Percentiles rank a stretch among this genome's conserved stretches.
Conservation (phyloP, 2,113 vertebrate genomes). For the Leptodactylus fuscus region DNA sequence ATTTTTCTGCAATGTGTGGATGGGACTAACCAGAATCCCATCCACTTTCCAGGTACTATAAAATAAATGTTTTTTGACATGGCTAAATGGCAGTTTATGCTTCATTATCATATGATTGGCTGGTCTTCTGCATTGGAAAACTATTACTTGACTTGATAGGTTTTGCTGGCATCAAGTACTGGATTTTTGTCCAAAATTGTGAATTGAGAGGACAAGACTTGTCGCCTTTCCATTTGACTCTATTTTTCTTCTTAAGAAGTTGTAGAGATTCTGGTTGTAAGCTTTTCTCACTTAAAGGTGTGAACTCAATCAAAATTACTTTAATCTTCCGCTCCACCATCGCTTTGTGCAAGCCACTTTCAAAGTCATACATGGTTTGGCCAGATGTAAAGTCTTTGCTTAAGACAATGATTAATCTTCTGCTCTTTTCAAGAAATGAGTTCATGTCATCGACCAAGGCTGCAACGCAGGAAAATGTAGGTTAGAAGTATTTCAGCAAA, state of each 20-base stretch:
- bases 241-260: slow-evolving; percentile 75
- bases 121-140: too few relatives aligned
- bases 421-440: slow-evolving; percentile 80
- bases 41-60: too few relatives aligned
- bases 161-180: slow-evolving; percentile 83
- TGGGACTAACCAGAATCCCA: too few relatives aligned
- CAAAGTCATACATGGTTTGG: slow-evolving; percentile 75
- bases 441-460: slow-evolving; percentile 81
- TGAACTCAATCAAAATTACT: slow-evolving; percentile 83
- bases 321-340: slow-evolving; percentile 86
- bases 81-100: too few relatives aligned
- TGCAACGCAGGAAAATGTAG: slow-evolving; percentile 65
- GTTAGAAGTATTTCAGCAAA: not conserved
- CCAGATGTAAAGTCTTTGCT: slow-evolving; percentile 71
- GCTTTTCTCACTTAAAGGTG: slow-evolving; percentile 61
- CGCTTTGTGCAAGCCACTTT: slow-evolving; percentile 83
- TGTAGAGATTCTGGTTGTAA: slow-evolving; percentile 77
- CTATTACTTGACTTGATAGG: slow-evolving; percentile 50
- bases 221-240: slow-evolving; percentile 80
- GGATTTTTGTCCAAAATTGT: slow-evolving; percentile 88
- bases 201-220: slow-evolving; percentile 74
- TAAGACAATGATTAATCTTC: slow-evolving; percentile 83
- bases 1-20: too few relatives aligned
- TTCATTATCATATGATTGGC: too few relatives aligned
- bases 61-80: too few relatives aligned